Conservation (phyloP, 1,140 invertebrate genomes). For the Drosophila littoralis region DNA sequence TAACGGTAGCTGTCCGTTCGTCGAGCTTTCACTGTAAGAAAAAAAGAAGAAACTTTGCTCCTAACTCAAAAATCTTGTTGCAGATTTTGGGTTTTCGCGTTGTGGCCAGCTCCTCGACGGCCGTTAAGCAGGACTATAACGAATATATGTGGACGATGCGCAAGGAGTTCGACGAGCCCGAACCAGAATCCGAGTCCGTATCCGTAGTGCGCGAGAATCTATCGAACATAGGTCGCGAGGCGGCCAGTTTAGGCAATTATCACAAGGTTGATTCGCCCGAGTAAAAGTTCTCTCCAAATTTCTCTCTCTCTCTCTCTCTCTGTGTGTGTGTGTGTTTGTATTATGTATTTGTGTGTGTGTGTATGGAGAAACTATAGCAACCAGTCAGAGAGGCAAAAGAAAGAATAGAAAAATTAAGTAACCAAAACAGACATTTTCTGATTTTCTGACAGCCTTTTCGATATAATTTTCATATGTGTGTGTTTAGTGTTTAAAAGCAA, state of each 20-base stretch:
- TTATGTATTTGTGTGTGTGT: conserved; percentile 17
- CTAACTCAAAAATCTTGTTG: conserved; percentile 8
- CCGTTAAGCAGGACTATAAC: conserved; percentile 94
- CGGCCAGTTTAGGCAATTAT: conserved; percentile 82
- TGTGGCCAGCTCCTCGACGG: conserved; percentile 92
- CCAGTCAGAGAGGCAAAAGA: conserved; percentile 1
- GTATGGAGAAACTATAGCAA: conserved; percentile 65
- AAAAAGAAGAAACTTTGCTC: background rate
- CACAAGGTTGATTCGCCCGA: conserved; percentile 83
- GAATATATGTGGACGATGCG: conserved; percentile 97
- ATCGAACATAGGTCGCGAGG: conserved; percentile 86
- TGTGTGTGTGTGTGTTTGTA: conserved; percentile 29
- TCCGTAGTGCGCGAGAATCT: conserved; percentile 87
- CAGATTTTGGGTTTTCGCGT: conserved; percentile 93
- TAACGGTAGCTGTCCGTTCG: background rate
- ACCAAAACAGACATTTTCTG: conserved; percentile 27
- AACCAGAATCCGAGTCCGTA: conserved; percentile 87
- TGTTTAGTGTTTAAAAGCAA: conserved; percentile 35
- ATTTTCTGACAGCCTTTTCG: conserved; percentile 1
- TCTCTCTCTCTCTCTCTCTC: conserved; percentile 30
- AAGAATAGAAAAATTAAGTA: conserved; percentile 21
- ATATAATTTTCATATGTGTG: conserved; percentile 17
- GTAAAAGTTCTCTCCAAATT: conserved; percentile 44
- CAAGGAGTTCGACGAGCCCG: conserved; percentile 93
- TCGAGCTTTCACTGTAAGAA: conserved; percentile 9